Base-by-base conservation (phyloP, 2,888 invertebrate genomes). In the Monochamus alternatus region DNA sequence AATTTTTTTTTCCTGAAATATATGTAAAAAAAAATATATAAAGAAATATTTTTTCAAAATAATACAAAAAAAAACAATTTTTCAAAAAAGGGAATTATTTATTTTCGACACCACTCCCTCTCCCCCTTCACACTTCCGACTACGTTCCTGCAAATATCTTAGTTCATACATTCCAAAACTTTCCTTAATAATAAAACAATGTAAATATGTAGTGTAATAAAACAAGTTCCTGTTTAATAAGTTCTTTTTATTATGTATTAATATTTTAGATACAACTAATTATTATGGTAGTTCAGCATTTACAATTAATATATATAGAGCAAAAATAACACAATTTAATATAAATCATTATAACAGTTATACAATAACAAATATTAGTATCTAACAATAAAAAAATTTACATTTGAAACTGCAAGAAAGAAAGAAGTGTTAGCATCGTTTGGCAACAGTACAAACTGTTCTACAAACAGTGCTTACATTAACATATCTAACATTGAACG, bases 291-390 rank as follows among this genome's bases (percentile, higher is more conserved):
- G 2, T 8, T 47, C 47, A 80, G 78, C 77, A 79, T 77, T 64
- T 78, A 75, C 7, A 32, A 22, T 9, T 60, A 69, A 59, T 31
- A 47, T 43, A 30, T 47, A 55, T 55, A 55, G 55, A 55, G 55
- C 10, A 14, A 59, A 73, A 66, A 76, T 74, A 75, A 75, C 55
- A 73, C 69, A 81, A 82, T 82, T 81, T 82, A 82, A 82, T 81
- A 80, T 82, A 82, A 81, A 82, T 82, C 78, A 80, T 76, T 67
- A 51, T 70, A 80, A 81, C 77, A 80, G 81, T 81, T 82, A 81
- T 81, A 82, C 81, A 80, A 82, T 81, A 82, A 82, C 81, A 76
- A 79, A 64, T 71, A 74, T 55, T 67, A 74, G 69, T 51, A 47
- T n/a, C 14, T 44, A 38, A 60, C 58, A 69, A 77, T 74, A 32